Base-by-base conservation (phyloP, 1,140 invertebrate genomes). In the Capitella teleta region DNA sequence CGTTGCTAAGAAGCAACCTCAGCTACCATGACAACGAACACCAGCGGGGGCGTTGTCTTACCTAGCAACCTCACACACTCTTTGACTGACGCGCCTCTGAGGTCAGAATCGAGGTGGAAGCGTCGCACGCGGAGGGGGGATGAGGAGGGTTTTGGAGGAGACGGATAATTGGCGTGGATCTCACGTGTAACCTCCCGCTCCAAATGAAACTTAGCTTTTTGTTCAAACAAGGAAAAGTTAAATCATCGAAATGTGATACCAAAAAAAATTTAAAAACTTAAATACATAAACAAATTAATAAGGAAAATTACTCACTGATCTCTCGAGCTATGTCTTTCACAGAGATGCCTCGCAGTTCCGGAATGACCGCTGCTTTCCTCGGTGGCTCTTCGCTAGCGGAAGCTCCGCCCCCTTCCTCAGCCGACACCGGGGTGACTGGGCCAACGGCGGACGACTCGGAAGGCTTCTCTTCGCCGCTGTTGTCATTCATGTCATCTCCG, bases 281-380 rank as follows among this genome's bases (percentile, higher is more conserved):
- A 16, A 34, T 34, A 16, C 32, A 34, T 16, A 34, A 10, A 34
- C 16, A 34, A 34, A 38, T 6, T 16, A 38, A 5, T 6, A 38
- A 5, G 1, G 16, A 38, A 0, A 18, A 4, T 8, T 47, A 53
- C 63, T 58, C 50, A 70, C 83, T 82, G 66, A 87, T 82, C 1
- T 80, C 84, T 61, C 85, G 83, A 2, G 87, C 83, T 34, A 87
- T 62, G 50, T 86, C 85, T 49, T 84, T 83, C 1, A 86, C 83
- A 1, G 83, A 85, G 3, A 86, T 82, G 1, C 82, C 82, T 14
- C 80, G 78, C 37, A 83, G 74, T 5, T 74, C 71, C 0, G 81
- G 79, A 52, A 82, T 73, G n/a, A 21, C 38, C 5, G 38, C 5
- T 16, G 38, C 2, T n/a, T n/a, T n/a, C n/a, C n/a, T n/a, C n/a